Evolutionary conservation across 2,113 vertebrate species (phyloP).

Genomic region (Craseonycteris thonglongyai): DNA sequence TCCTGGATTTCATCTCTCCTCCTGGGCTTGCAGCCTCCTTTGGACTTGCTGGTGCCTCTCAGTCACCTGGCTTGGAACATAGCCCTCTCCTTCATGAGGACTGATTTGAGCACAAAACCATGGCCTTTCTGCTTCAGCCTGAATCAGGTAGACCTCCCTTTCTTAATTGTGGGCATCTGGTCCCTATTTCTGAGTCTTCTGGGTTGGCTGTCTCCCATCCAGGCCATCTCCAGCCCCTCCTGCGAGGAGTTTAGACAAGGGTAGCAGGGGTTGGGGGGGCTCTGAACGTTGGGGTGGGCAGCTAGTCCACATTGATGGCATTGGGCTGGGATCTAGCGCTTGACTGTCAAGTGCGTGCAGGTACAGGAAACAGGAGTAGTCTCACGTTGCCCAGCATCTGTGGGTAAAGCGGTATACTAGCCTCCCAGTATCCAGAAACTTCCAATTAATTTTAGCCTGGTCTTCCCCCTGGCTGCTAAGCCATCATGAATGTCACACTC

Average conservation of each 20-base stretch:
- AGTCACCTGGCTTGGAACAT: accelerated
- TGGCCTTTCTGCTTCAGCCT: not conserved
- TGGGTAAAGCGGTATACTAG: accelerated
- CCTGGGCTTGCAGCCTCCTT: not conserved
- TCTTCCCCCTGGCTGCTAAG: too few species aligned
- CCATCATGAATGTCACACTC: accelerated
- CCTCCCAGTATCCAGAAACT: accelerated
- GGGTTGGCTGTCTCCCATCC: not conserved
- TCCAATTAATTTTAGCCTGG: too few species aligned
- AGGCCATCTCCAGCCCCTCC: too few species aligned
- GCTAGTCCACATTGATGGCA: accelerated
- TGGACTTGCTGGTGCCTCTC: not conserved
- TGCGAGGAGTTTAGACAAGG: accelerated
- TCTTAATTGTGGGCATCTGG: not conserved
- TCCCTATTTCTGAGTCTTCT: not conserved
- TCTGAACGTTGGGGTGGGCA: not conserved
- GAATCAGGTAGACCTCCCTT: not conserved
- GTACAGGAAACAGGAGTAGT: accelerated
- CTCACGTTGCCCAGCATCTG: not conserved
- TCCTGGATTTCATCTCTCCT: not conserved
- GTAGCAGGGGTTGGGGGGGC: too few species aligned
- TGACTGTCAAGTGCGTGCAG: accelerated
- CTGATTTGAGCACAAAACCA: not conserved
- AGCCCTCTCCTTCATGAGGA: not conserved
- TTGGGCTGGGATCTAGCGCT: too few species aligned